These are phyloP conservation scores for Drosophila mercatorum DNA, from an alignment of 2,888 invertebrate species.

Conservation along the genomic window DNA sequence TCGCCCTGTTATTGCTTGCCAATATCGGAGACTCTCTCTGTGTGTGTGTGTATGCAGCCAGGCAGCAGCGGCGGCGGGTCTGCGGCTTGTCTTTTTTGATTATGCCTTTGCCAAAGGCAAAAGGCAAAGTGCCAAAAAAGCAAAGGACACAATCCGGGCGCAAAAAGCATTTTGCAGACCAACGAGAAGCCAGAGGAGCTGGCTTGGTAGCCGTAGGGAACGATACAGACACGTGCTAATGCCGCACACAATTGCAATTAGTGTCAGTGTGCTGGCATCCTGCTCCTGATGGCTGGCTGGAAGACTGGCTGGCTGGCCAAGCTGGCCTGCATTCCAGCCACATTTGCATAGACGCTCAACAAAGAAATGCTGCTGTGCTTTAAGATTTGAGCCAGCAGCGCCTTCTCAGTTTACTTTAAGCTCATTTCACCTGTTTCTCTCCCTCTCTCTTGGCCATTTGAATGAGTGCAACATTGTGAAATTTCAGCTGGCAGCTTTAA, in stretches of 20 bases:
- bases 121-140: slow-evolving; percentile 54
- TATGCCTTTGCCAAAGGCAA: slow-evolving; percentile 67
- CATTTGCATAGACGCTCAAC: slow-evolving; percentile 68
- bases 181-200: not conserved
- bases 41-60: slow-evolving; percentile 8
- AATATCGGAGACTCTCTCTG: slow-evolving; percentile 47
- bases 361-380: slow-evolving; percentile 58
- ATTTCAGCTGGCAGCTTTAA: slow-evolving; percentile 42
- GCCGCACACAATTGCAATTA: slow-evolving; percentile 78
- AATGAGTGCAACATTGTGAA: slow-evolving; percentile 53
- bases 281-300: not conserved
- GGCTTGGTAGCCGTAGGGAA: slow-evolving; percentile 39
- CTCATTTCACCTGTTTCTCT: slow-evolving; percentile 52
- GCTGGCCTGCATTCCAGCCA: slow-evolving; percentile 32
- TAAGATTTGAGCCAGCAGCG: slow-evolving; percentile 40
- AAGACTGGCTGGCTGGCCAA: slow-evolving; percentile 28
- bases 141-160: slow-evolving; percentile 40
- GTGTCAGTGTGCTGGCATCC: slow-evolving; percentile 65
- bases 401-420: slow-evolving; percentile 55
- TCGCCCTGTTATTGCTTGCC: slow-evolving; percentile 58
- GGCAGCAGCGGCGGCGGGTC: slow-evolving; percentile 7
- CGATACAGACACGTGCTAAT: slow-evolving; percentile 70
- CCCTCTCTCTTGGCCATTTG: slow-evolving; percentile 33
- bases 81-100: slow-evolving; percentile 71
- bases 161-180: slow-evolving; percentile 57